These are phyloP conservation scores for Drosophila meridiana DNA, from an alignment of 2,888 invertebrate genomes.

Conservation along the genomic window DNA sequence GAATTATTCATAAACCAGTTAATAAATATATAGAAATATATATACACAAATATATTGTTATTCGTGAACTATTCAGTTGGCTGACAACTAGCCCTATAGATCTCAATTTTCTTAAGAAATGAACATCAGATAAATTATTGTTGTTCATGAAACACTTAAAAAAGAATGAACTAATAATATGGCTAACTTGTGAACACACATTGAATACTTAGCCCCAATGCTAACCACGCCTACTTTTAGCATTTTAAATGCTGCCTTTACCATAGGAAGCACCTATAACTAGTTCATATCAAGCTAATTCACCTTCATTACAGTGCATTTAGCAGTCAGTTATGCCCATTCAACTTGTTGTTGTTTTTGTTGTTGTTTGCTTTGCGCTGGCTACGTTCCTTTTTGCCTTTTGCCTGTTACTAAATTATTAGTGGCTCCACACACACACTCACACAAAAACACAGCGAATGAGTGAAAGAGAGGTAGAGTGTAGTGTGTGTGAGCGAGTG, in stretches of 20 bases:
- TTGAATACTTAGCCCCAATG: not conserved
- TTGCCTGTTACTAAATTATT: conserved; percentile 79
- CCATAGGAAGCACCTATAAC: too few relatives aligned
- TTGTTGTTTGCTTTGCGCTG: conserved; percentile 51
- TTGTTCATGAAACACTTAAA: too few relatives aligned
- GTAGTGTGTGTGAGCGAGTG: not conserved
- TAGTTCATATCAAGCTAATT: too few relatives aligned
- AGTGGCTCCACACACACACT: conserved; percentile 48
- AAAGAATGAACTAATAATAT: not conserved
- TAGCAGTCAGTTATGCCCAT: not conserved
- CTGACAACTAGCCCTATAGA: too few relatives aligned
- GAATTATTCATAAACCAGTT: not conserved
- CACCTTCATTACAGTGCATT: conserved; percentile 3
- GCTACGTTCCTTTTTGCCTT: conserved; percentile 65
- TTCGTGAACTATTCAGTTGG: too few relatives aligned
- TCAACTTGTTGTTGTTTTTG: conserved; percentile 16
- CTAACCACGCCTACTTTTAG: not conserved
- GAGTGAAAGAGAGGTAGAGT: not conserved
- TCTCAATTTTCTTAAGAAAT: too few relatives aligned
- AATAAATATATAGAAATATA: too few relatives aligned
- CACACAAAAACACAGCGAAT: conserved; percentile 29
- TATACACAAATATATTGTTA: too few relatives aligned
- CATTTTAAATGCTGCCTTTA: too few relatives aligned
- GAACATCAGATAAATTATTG: too few relatives aligned
- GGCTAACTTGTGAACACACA: not conserved